These are phyloP conservation scores for Iguana delicatissima DNA, from an alignment of 2,797 vertebrate species.

Conservation along the genomic window DNA sequence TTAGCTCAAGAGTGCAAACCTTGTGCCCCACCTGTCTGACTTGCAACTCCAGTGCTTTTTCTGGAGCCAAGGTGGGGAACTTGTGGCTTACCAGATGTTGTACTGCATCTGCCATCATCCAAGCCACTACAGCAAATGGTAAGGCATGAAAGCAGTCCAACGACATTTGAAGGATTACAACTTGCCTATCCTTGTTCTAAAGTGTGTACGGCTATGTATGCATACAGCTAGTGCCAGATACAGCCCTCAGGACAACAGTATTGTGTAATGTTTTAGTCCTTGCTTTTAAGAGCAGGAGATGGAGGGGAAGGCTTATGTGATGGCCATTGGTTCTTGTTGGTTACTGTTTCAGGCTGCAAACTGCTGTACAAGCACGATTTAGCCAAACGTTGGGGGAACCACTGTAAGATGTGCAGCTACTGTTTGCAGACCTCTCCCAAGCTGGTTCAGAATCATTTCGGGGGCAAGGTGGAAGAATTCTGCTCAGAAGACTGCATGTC, in stretches of 20 bases:
- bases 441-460: conserved; percentile 88
- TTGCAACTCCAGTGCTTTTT: no score
- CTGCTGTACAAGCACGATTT: conserved; percentile 94
- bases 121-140: no score
- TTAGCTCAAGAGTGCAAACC: not conserved
- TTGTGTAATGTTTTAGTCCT: not conserved
- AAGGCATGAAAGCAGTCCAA: not conserved
- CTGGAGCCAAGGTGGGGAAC: no score
- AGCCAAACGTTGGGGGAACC: conserved; percentile 91
- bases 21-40: no score
- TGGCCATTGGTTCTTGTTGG: conserved; percentile 43
- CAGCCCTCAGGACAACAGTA: not conserved
- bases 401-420: conserved; percentile 93
- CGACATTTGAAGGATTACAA: not conserved
- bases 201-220: no score
- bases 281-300: not conserved
- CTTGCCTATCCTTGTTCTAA: not conserved
- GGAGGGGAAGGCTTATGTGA: no score
- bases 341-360: conserved; percentile 87
- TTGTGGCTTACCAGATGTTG: no score
- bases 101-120: no score
- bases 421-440: conserved; percentile 90
- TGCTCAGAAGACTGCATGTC: conserved; percentile 95
- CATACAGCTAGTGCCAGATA: not conserved
- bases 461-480: conserved; percentile 90